Conservation (phyloP, 2,888 invertebrate genomes). For the Papilio elwesi region DNA sequence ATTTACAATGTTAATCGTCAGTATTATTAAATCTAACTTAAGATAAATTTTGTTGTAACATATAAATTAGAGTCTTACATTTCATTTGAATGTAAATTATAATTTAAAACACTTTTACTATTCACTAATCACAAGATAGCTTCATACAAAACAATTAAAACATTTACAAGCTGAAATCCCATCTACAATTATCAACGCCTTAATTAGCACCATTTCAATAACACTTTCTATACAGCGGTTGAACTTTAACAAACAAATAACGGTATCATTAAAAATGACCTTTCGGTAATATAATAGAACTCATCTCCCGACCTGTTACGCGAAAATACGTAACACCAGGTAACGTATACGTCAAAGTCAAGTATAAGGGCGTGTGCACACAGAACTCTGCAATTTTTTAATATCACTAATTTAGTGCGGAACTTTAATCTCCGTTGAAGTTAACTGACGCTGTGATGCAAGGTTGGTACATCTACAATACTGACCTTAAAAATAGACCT, state of each 20-base stretch:
- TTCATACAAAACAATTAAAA: constrained; percentile 23
- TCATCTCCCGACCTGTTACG: constrained; percentile 45
- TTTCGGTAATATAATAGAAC: constrained; percentile 43
- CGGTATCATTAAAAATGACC: constrained; percentile 48
- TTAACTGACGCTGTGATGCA: no score
- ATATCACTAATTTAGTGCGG: background rate
- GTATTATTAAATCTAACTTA: no score
- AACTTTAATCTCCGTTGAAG: no score
- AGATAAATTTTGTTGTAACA: no score
- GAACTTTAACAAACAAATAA: constrained; percentile 44
- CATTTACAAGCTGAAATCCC: background rate
- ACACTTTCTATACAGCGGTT: constrained; percentile 39
- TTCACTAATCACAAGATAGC: background rate
- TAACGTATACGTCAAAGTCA: constrained; percentile 56
- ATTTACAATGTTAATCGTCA: no score
- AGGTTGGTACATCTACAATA: no score
- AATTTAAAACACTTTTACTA: constrained; percentile 5
- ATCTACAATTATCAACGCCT: constrained; percentile 30
- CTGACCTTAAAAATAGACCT: no score
- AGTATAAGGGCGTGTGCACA: constrained; percentile 38
- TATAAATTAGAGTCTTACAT: no score
- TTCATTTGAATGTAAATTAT: background rate
- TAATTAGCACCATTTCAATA: constrained; percentile 38
- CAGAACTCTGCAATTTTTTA: background rate
- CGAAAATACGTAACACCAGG: constrained; percentile 51